Conservation (phyloP, 2,113 vertebrate genomes). For the Tetrax tetrax region DNA sequence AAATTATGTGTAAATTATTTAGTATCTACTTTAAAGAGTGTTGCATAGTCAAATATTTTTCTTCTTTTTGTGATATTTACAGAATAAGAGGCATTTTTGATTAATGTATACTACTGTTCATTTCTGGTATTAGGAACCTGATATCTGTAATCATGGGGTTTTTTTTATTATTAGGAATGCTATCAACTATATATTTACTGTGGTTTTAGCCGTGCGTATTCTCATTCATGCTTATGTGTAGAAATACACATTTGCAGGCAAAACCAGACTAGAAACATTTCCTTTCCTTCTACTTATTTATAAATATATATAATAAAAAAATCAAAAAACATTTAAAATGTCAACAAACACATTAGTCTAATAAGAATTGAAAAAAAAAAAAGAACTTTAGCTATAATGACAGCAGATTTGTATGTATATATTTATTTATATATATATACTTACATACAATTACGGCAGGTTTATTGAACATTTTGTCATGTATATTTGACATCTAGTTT, state of each 20-base stretch:
- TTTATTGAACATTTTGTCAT: not conserved
- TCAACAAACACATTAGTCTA: not conserved
- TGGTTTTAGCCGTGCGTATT: not conserved
- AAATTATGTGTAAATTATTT: not conserved
- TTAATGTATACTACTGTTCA: accelerated
- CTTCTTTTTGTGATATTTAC: not conserved
- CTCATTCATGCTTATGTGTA: not conserved
- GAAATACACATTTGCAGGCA: not conserved
- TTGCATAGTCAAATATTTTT: not conserved
- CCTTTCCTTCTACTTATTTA: not conserved
- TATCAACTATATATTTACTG: not conserved
- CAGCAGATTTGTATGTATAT: not conserved
- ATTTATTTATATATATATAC: not conserved
- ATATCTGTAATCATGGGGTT: not conserved
- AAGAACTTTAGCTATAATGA: not conserved
- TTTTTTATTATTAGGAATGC: not conserved
- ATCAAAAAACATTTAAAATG: not conserved
- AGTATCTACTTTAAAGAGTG: not conserved
- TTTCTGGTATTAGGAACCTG: not conserved
- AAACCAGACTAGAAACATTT: not conserved
- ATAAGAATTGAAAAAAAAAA: not conserved
- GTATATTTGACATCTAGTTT: not conserved
- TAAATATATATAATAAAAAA: not conserved
- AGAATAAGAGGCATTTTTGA: not conserved
- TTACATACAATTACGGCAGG: not conserved